phyloP scores from a whole-genome alignment of 2,888 invertebrate genomes.

The Seira sanloemensis region DNA sequence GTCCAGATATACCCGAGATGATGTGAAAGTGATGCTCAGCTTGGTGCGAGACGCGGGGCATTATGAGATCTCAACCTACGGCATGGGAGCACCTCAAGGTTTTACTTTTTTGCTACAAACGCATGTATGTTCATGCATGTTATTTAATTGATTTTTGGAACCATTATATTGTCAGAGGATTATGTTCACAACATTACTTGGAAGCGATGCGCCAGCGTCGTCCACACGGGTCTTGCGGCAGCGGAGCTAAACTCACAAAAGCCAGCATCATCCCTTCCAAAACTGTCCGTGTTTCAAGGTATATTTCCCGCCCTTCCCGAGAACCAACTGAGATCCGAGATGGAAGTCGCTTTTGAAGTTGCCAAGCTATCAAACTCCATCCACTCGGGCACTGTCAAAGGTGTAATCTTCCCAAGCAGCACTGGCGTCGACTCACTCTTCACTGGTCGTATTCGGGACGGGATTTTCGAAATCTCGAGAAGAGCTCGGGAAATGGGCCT shows the following conservation, averaged over 20 bases:
- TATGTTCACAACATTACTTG: neutral
- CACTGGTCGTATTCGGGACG: neutral
- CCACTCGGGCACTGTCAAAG: conserved; percentile 7
- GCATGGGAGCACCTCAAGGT: conserved; percentile 34
- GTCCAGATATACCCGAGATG: conserved; percentile 14
- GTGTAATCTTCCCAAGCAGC: neutral
- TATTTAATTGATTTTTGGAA: neutral
- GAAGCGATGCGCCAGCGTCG: conserved; percentile 16
- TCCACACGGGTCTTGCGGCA: conserved; percentile 26
- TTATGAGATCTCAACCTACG: conserved; percentile 24
- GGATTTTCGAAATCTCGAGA: neutral
- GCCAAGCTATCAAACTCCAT: conserved; percentile 21
- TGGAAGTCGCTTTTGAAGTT: conserved; percentile 28
- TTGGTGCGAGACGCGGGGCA: neutral
- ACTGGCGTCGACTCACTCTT: neutral
- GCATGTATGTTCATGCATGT: neutral
- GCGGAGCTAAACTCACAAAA: conserved; percentile 37
- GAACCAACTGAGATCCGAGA: conserved; percentile 1
- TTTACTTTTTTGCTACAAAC: neutral
- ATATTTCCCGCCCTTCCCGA: neutral
- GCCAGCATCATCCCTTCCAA: neutral
- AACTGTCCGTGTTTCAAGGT: conserved; percentile 31
- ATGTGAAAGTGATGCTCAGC: conserved; percentile 36
- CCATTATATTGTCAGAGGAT: neutral
- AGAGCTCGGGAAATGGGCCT: neutral